These are phyloP conservation scores for Latrodectus geometricus DNA, from an alignment of 1,140 invertebrate genomes.

Conservation along the genomic window DNA sequence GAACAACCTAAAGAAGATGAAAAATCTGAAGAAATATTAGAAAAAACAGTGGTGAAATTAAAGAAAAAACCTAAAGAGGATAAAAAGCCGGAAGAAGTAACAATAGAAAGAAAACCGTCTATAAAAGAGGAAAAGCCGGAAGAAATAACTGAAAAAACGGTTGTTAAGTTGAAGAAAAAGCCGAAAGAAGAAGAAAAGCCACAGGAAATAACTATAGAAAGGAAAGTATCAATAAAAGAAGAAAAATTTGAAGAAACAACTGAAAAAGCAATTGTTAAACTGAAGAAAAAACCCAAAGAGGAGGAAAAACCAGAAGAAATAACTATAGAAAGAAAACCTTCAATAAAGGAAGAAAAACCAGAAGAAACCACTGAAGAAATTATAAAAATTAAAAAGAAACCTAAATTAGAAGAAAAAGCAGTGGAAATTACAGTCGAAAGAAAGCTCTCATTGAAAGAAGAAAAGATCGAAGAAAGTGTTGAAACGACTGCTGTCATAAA, in stretches of 20 bases:
- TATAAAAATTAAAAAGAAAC: conserved; percentile 44
- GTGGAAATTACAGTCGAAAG: conserved; percentile 18
- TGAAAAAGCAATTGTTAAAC: conserved; percentile 24
- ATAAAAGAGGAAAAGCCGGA: conserved; percentile 56
- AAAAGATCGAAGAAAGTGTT: conserved; percentile 33
- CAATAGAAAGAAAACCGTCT: conserved; percentile 32
- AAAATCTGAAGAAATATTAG: conserved; percentile 5
- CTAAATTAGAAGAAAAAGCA: conserved; percentile 54
- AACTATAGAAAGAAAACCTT: conserved; percentile 24
- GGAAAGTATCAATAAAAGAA: conserved; percentile 39
- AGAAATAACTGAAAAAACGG: conserved; percentile 31
- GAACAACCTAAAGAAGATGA: conserved; percentile 22
- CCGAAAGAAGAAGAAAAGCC: conserved; percentile 48
- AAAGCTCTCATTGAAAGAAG: conserved; percentile 66
- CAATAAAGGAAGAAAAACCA: conserved; percentile 60
- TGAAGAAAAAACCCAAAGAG: conserved; percentile 44
- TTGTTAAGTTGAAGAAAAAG: conserved; percentile 45
- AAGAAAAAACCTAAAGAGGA: conserved; percentile 25
- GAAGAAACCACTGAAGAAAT: conserved; percentile 67
- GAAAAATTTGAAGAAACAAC: conserved; percentile 48
- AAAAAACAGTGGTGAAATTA: conserved; percentile 19
- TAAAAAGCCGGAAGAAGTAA: conserved; percentile 29
- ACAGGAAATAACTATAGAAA: conserved; percentile 17
- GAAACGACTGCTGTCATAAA: conserved; percentile 30
- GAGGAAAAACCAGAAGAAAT: conserved; percentile 44